These are phyloP conservation scores for Hypsibius dujardini DNA, from an alignment of 1,140 invertebrate genomes.

Conservation along the genomic window DNA sequence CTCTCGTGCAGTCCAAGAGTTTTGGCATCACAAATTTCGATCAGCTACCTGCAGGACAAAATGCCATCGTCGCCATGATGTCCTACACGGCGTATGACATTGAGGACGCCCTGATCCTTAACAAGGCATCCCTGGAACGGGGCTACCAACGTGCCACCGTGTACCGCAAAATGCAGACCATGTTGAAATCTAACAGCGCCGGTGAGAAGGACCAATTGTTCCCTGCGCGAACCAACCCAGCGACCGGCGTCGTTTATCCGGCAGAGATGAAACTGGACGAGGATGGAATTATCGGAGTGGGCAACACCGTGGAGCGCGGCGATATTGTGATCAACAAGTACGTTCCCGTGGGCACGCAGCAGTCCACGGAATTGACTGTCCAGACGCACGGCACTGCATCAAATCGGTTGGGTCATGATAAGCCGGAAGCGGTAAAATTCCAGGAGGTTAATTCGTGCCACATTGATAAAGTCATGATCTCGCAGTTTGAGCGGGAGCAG, in stretches of 20 bases:
- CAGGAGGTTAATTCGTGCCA: constrained; percentile 47
- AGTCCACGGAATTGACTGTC: constrained; percentile 22
- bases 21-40: constrained; percentile 90
- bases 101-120: constrained; percentile 91
- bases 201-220: constrained; percentile 1
- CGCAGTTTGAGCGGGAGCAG: constrained; percentile 73
- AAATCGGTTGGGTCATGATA: background rate
- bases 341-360: constrained; percentile 25
- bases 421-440: constrained; percentile 40
- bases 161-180: background rate
- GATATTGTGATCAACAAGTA: constrained; percentile 29
- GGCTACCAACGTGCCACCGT: constrained; percentile 32
- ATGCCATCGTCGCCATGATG: constrained; percentile 97
- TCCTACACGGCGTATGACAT: constrained; percentile 98
- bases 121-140: constrained; percentile 89
- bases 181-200: background rate
- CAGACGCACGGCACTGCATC: background rate
- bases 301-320: background rate
- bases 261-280: background rate
- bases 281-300: background rate
- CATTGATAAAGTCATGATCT: constrained; percentile 87
- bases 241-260: background rate
- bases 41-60: constrained; percentile 95
- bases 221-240: background rate
- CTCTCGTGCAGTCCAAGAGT: constrained; percentile 83